Percentiles rank a stretch among this genome's conserved stretches.
These are phyloP conservation scores for Pseudocheirus occidentalis DNA, from an alignment of 2,797 vertebrate species.

Conservation along the genomic window DNA sequence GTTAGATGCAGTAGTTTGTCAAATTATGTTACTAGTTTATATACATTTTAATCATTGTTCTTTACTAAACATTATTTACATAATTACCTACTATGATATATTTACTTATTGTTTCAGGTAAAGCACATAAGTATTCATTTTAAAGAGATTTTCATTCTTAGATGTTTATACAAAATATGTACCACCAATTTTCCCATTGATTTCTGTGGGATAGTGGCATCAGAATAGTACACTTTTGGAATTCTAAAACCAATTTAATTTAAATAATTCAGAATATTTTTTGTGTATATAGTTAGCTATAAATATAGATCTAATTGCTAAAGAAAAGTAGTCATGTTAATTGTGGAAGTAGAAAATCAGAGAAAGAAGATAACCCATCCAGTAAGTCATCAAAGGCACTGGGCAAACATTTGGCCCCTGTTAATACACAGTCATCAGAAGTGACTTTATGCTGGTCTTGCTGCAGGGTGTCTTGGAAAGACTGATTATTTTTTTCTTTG, in stretches of 20 bases:
- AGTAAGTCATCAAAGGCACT: background rate
- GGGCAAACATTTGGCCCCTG: background rate
- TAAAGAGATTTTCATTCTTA: background rate
- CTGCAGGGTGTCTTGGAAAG: slow-evolving; percentile 23
- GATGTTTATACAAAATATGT: background rate
- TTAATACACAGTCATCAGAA: background rate
- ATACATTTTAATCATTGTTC: slow-evolving; percentile 14
- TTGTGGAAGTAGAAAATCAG: background rate
- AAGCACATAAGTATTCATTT: slow-evolving; percentile 1
- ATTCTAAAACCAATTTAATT: slow-evolving; percentile 18
- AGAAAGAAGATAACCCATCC: slow-evolving; percentile 19
- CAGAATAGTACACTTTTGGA: background rate
- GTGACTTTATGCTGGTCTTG: slow-evolving; percentile 3
- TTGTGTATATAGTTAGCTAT: slow-evolving; percentile 18
- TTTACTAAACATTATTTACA: slow-evolving; percentile 44
- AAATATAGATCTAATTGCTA: slow-evolving; percentile 29
- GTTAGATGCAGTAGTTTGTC: slow-evolving; percentile 52
- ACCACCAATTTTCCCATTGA: background rate
- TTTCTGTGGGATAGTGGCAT: background rate
- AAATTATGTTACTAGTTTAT: slow-evolving; percentile 59
- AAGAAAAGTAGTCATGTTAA: background rate
- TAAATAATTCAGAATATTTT: slow-evolving; percentile 36
- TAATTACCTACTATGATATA: background rate
- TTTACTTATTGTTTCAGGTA: background rate
- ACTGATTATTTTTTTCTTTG: slow-evolving; percentile 9